These are phyloP conservation scores for Emmelina monodactyla DNA, from an alignment of 2,888 invertebrate genomes.

Conservation along the genomic window DNA sequence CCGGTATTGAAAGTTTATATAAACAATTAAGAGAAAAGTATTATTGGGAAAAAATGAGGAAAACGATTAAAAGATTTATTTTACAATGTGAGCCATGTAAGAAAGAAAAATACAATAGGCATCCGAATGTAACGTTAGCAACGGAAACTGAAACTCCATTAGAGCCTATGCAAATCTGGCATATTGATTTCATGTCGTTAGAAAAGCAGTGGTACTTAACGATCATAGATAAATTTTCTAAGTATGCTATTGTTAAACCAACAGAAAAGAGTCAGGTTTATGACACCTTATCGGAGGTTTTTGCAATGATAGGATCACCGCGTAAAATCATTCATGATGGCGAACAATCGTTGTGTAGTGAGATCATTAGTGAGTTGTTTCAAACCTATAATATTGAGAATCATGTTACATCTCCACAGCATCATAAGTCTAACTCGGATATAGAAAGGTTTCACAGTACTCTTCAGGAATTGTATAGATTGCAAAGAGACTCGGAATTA, in stretches of 20 bases:
- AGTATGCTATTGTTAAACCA: constrained; percentile 13
- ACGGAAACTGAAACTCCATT: constrained; percentile 8
- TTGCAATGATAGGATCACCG: constrained; percentile 13
- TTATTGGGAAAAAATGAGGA: constrained; percentile 9
- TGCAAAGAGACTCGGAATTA: constrained; percentile 7
- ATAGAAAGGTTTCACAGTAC: constrained; percentile 15
- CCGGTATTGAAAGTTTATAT: constrained; percentile 8
- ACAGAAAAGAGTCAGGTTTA: constrained; percentile 13
- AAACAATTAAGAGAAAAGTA: constrained; percentile 11
- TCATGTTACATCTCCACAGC: constrained; percentile 13
- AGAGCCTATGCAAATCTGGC: constrained; percentile 11
- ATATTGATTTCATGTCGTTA: constrained; percentile 12
- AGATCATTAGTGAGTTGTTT: constrained; percentile 13
- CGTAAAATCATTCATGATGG: constrained; percentile 14
- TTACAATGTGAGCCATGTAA: constrained; percentile 6
- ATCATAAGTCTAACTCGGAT: constrained; percentile 15
- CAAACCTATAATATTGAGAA: constrained; percentile 12
- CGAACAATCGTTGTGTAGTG: constrained; percentile 15
- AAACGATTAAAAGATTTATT: constrained; percentile 8
- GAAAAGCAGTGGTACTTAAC: constrained; percentile 15
- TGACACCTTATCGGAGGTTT: constrained; percentile 14
- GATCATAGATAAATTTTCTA: constrained; percentile 16
- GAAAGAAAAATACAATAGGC: constrained; percentile 12
- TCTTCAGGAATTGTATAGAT: constrained; percentile 8
- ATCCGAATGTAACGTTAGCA: constrained; percentile 3